Evolutionary conservation across 2,797 vertebrate genomes (phyloP).

Genomic region (Rachycentron canadum): DNA sequence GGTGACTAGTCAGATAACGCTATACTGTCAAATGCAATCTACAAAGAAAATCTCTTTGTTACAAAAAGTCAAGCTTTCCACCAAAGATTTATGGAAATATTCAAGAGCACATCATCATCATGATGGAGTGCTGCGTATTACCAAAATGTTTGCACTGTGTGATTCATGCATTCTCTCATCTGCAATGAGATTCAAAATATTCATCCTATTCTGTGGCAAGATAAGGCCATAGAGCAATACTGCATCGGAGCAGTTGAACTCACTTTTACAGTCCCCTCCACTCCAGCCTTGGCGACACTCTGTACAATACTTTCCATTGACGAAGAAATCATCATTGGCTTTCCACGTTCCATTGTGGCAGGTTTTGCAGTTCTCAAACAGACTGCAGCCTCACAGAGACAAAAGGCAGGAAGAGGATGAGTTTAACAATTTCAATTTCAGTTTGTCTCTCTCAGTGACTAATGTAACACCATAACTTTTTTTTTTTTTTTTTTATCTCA

Average conservation of each 20-base stretch:
- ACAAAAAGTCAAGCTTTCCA: too few species aligned
- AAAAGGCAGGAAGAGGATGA: neutral
- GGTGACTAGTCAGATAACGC: neutral
- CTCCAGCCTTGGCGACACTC: slow-evolving; percentile 94
- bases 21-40: neutral
- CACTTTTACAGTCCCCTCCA: slow-evolving; percentile 93
- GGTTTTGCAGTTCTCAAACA: slow-evolving; percentile 95
- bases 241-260: slow-evolving; percentile 74
- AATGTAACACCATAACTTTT: neutral
- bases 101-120: neutral
- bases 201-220: neutral
- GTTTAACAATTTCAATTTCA: neutral
- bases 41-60: slow-evolving; percentile 3
- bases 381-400: slow-evolving; percentile 87
- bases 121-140: neutral
- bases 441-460: neutral
- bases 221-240: neutral
- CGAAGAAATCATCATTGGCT: slow-evolving; percentile 91
- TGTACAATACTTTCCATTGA: slow-evolving; percentile 90
- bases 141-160: neutral
- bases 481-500: too few species aligned
- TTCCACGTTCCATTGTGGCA: slow-evolving; percentile 94
- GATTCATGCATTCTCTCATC: neutral
- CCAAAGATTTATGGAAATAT: neutral
- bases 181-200: slow-evolving; percentile 8